Evolutionary conservation across 2,113 vertebrate species (phyloP), one percentile per base, ranked within the genome.

Genomic region (Passer montanus): DNA sequence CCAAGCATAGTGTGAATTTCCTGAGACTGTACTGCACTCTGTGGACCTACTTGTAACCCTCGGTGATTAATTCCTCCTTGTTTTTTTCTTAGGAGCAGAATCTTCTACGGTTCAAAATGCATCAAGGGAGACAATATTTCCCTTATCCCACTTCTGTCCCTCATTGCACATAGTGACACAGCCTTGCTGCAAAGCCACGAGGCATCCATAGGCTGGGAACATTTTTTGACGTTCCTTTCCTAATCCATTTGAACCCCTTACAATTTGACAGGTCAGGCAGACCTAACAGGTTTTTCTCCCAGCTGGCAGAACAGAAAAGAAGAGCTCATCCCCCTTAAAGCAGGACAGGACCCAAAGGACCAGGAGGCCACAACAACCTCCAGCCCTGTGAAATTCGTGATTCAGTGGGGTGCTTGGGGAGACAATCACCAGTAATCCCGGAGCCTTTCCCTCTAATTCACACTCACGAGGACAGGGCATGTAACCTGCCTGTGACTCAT

Each of bases 181-280:
- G 50, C 58, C 84, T 86, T 85, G 63, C 60, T 68, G 64, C 78
- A 88, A 90, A 86, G 66, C 73, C 53, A 50, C 4, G 49, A 94
- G 64, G 33, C 44, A 75, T 69, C 81, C 49, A 52, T 79, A 89
- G 22, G 43, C 90, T 92, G 74, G 70, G 79, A 96, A 90, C 11
- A 67, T 33, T 92, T 93, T 87, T n/a, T 82, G 46, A 93, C 2
- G 37, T 96, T 94, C 95, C 77, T 93, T 94, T 95, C 81, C 79
- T 97, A 97, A 97, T 94, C 95, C 64, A 3, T 41, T 86, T 94
- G 95, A 95, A 96, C 50, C 78, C 78, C 78, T 85, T 92, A 96
- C 94, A 94, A 95, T 93, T 84, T 74, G 91, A 84, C 91, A 97
- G 92, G 95, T 92, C 95, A 94, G 74, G 90, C 97, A 93, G 90